Base-by-base conservation (phyloP, 2,797 vertebrate genomes). In the Cephalopachus bancanus region DNA sequence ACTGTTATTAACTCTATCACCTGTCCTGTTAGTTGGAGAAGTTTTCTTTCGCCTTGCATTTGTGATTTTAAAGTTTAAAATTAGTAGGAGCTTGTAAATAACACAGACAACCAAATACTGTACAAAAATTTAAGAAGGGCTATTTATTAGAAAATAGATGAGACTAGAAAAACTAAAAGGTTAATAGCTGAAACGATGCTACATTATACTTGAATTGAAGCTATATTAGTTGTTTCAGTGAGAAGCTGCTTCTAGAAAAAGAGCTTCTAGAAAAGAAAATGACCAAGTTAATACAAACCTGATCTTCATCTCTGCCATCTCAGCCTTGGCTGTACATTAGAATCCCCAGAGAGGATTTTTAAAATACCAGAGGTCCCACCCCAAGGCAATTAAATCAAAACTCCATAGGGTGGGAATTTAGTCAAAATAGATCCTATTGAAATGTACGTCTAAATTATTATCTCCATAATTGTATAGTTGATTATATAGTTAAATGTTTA, bases 51-150 rank as follows among this genome's bases (percentile, higher is more conserved):
- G 94, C 57, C 53, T 93, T 37, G 24, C 84, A 59, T 88, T 83
- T 93, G 71, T 92, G 81, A 97, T 94, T 95, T 92, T 78, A 72
- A 93, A 84, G 57, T 94, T 94, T 86, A 69, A 79, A 91, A 86
- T 94, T 83, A 92, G 16, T 84, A n/a, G 33, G 71, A 74, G 55
- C 33, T 93, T 93, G 44, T 83, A 86, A 95, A 83, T 92, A 96
- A 78, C 60, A 80, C 22, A 64, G 75, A 83, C 7, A 67, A 91
- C 17, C 49, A 94, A 96, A 79, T 69, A 60, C 12, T 37, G 12
- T 80, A 79, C 12, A 92, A 88, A 92, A 74, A 62, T 65, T 75
- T 81, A 85, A 51, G 81, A 85, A 20, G 14, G 7, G 69, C 51
- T 76, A 84, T 44, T 87, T 5, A 26, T 72, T 83, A 93, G 79